phyloP scores from a whole-genome alignment of 2,888 invertebrate species.

The Pheosia gnoma region DNA sequence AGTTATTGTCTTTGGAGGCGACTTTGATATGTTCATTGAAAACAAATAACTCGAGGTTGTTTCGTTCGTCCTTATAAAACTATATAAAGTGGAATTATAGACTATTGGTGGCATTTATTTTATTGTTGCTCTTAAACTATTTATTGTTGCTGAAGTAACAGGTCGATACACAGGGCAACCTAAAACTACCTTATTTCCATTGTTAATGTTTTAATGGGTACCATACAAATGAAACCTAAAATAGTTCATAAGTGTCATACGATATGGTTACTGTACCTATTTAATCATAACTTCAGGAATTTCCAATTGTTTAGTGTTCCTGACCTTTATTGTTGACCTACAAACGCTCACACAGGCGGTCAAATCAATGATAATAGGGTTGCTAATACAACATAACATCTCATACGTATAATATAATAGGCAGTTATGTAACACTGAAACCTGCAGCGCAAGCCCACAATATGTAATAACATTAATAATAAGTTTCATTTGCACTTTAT shows the following conservation, averaged over 20 bases:
- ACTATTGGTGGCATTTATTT: no score
- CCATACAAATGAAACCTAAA: no score
- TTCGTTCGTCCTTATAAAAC: slow-evolving; percentile 15
- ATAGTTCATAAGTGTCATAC: no score
- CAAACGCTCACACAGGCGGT: neutral
- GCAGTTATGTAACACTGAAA: neutral
- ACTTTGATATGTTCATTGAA: slow-evolving; percentile 13
- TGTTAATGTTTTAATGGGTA: no score
- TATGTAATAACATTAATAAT: neutral
- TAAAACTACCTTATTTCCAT: no score
- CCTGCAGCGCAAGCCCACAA: neutral
- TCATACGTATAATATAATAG: neutral
- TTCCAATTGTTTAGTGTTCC: neutral
- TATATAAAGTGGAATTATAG: neutral
- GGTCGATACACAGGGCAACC: no score
- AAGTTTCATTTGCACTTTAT: slow-evolving; percentile 5
- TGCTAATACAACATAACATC: neutral
- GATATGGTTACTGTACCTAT: no score
- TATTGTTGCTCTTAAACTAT: no score
- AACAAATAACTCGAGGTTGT: slow-evolving; percentile 18
- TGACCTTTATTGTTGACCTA: slow-evolving; percentile 1
- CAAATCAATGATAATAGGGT: slow-evolving; percentile 2
- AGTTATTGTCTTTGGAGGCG: slow-evolving; percentile 3
- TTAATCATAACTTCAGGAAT: neutral
- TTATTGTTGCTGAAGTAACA: no score